Conservation (phyloP, 2,888 invertebrate species). For the Rhaphigaster nebulosa region DNA sequence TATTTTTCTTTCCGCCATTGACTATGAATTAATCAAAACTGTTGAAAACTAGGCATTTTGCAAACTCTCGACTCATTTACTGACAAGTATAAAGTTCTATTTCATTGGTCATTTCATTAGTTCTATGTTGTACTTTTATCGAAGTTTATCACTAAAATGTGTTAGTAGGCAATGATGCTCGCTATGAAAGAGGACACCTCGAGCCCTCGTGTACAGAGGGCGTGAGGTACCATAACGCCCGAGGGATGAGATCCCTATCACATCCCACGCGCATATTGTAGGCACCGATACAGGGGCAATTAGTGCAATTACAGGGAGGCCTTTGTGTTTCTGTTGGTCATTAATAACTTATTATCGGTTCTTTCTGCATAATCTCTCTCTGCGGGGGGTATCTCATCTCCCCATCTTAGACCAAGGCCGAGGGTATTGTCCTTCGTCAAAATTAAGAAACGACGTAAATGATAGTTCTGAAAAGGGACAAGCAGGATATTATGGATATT, state of each 20-base stretch:
- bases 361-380: slow-evolving; percentile 28
- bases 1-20: too few relatives aligned
- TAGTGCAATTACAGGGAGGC: slow-evolving; percentile 28
- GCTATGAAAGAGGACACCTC: background rate
- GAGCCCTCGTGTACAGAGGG: background rate
- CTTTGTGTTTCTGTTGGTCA: slow-evolving; percentile 10
- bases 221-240: background rate
- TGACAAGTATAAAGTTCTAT: too few relatives aligned
- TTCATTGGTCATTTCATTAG: too few relatives aligned
- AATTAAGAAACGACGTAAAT: slow-evolving; percentile 29
- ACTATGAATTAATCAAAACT: too few relatives aligned
- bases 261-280: slow-evolving; percentile 8
- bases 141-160: background rate
- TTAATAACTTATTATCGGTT: slow-evolving; percentile 41
- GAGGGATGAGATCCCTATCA: slow-evolving; percentile 12
- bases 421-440: background rate
- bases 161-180: background rate
- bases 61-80: too few relatives aligned
- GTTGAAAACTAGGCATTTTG: too few relatives aligned
- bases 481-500: slow-evolving; percentile 29
- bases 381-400: background rate
- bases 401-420: background rate
- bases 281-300: background rate
- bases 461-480: background rate
- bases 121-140: background rate